Conservation (phyloP, 2,888 invertebrate species). For the Blomia tropicalis region DNA sequence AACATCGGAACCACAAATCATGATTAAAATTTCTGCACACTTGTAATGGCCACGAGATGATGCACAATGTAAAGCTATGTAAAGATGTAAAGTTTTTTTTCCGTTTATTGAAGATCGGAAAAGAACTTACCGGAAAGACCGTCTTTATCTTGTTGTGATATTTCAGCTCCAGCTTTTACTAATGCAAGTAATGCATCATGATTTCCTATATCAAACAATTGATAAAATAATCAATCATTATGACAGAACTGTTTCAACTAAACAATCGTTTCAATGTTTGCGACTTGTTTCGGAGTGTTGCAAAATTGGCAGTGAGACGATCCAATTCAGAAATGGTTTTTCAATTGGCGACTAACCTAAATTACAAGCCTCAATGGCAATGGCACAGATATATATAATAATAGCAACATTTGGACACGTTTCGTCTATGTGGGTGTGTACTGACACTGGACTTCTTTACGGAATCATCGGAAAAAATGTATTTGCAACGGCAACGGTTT, state of each 20-base stretch:
- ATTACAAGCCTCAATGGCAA: no score
- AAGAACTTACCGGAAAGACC: constrained; percentile 58
- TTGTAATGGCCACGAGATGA: constrained; percentile 87
- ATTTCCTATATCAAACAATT: constrained; percentile 47
- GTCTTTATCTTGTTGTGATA: constrained; percentile 71
- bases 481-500: no score
- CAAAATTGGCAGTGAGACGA: constrained; percentile 18
- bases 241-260: background rate
- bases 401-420: no score
- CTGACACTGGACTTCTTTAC: no score
- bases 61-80: constrained; percentile 79
- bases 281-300: background rate
- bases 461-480: no score
- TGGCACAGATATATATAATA: no score
- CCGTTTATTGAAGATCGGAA: no score
- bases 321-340: background rate
- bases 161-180: constrained; percentile 66
- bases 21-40: constrained; percentile 70
- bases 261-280: no score
- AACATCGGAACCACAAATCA: constrained; percentile 68
- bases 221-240: background rate
- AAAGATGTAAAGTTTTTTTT: no score
- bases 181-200: constrained; percentile 75
- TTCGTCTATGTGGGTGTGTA: no score
- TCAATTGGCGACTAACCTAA: no score